Evolutionary conservation across 2,113 vertebrate genomes (phyloP).

Genomic region (Larimichthys polyactis): DNA sequence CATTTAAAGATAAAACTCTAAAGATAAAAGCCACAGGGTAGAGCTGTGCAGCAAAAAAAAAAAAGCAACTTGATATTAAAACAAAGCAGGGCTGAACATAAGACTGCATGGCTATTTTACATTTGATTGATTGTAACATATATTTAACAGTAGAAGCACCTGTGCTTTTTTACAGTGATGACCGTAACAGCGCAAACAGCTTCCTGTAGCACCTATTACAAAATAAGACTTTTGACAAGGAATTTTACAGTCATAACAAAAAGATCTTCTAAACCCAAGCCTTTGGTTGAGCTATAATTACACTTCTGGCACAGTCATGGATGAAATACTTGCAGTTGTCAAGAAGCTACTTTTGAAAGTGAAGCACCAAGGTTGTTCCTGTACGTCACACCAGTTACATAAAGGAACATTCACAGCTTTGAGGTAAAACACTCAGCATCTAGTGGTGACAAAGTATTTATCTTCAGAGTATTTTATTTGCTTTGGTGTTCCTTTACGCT

Average conservation of each 20-base stretch:
- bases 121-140: constrained; percentile 44
- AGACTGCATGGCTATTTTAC: constrained; percentile 15
- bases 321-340: constrained; percentile 16
- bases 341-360: constrained; percentile 30
- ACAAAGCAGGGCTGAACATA: constrained; percentile 5
- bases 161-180: constrained; percentile 7
- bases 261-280: constrained; percentile 10
- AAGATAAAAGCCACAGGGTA: neutral
- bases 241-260: constrained; percentile 29
- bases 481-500: constrained; percentile 9
- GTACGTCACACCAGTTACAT: neutral
- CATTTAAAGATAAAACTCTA: neutral
- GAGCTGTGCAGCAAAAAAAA: neutral
- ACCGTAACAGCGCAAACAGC: constrained; percentile 37
- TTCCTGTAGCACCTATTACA: constrained; percentile 31
- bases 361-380: constrained; percentile 35
- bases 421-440: constrained; percentile 23
- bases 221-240: constrained; percentile 26
- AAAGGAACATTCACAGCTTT: constrained; percentile 36
- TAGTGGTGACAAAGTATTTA: neutral
- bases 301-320: constrained; percentile 19
- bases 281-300: constrained; percentile 52
- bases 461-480: constrained; percentile 13
- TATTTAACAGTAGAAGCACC: neutral
- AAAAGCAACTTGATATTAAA: constrained; percentile 2